Conservation (phyloP, 2,888 invertebrate species). For the Luperina nickerlii region DNA sequence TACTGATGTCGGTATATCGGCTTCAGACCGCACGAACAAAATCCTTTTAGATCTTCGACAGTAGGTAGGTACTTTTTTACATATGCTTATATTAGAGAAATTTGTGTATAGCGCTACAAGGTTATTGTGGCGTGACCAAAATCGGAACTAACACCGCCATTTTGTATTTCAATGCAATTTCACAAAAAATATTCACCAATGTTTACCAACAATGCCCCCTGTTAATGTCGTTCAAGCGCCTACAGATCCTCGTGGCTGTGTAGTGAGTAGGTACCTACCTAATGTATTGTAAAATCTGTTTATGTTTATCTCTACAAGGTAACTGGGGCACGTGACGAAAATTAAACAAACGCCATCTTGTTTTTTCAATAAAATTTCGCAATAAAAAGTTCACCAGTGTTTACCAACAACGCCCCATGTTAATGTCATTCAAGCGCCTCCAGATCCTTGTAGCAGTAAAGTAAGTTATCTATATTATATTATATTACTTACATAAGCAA, state of each 20-base stretch:
- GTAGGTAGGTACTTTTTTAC: constrained; percentile 23
- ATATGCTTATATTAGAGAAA: not conserved
- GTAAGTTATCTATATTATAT: not conserved
- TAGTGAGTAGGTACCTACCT: not conserved
- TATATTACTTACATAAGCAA: not conserved
- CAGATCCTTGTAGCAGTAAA: not conserved
- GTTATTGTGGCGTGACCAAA: not conserved
- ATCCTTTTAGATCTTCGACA: constrained; percentile 47
- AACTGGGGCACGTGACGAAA: too few species aligned
- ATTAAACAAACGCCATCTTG: too few species aligned
- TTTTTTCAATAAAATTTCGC: not conserved
- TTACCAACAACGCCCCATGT: not conserved
- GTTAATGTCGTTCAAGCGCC: not conserved
- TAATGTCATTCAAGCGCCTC: not conserved
- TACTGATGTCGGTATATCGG: constrained; percentile 37
- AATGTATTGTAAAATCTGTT: not conserved
- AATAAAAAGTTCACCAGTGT: not conserved
- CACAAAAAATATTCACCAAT: not conserved
- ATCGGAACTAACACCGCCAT: not conserved
- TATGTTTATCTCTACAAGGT: too few species aligned
- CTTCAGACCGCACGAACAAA: constrained; percentile 44
- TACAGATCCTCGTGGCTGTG: not conserved
- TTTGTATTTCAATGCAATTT: not conserved
- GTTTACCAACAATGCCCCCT: not conserved
- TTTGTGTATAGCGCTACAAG: too few species aligned